These are phyloP conservation scores for Neolamprologus kungweensis DNA, from an alignment of 2,113 vertebrate species.

Conservation along the genomic window DNA sequence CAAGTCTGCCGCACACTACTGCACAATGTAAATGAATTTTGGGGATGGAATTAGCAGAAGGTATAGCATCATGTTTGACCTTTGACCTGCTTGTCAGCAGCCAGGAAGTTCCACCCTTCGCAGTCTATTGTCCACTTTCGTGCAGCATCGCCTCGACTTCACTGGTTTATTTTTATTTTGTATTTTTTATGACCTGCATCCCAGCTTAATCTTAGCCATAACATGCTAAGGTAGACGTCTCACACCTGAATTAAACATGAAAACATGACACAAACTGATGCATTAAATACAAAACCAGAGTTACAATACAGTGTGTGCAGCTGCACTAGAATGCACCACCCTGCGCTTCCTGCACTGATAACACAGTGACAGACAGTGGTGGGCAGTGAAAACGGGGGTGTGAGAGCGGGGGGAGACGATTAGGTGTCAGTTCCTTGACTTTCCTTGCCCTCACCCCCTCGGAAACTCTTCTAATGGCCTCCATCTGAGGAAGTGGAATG, in stretches of 20 bases:
- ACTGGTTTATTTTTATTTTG: not conserved
- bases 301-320: not conserved
- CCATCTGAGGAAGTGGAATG: constrained; percentile 63
- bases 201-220: not conserved
- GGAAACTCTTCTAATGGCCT: constrained; percentile 37
- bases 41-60: not conserved
- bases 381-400: not conserved
- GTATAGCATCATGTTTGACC: constrained; percentile 49
- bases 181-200: not conserved
- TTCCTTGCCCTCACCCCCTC: not conserved
- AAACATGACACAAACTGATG: not conserved
- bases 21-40: not conserved
- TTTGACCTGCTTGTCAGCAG: constrained; percentile 62
- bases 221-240: not conserved
- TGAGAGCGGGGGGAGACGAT: not conserved
- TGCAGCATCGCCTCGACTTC: constrained; percentile 37
- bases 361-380: constrained; percentile 54
- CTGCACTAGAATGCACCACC: constrained; percentile 46
- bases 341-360: constrained; percentile 75
- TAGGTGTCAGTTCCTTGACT: constrained; percentile 63
- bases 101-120: constrained; percentile 74
- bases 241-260: not conserved
- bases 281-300: not conserved
- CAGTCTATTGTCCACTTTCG: constrained; percentile 62
- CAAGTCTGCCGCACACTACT: not conserved